Percentiles rank a stretch among this genome's conserved stretches.
Conservation (phyloP, 2,888 invertebrate genomes). For the Ecliptopera silaceata region DNA sequence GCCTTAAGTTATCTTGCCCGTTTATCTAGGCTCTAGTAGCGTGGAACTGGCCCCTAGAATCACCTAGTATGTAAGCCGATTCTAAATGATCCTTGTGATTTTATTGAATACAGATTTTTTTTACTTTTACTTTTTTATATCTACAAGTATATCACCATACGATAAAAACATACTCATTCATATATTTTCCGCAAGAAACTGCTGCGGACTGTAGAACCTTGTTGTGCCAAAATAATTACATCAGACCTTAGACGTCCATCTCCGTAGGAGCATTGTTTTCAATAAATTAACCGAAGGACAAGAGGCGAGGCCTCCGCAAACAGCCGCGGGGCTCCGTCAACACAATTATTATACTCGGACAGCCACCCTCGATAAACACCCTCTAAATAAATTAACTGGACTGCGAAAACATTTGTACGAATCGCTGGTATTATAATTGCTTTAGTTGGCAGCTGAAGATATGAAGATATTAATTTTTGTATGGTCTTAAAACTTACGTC, state of each 20-base stretch:
- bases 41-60: too few relatives aligned
- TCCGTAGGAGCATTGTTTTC: constrained; percentile 70
- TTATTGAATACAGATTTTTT: too few relatives aligned
- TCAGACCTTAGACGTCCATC: constrained; percentile 35
- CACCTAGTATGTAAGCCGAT: too few relatives aligned
- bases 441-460: constrained; percentile 22
- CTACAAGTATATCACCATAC: too few relatives aligned
- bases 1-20: too few relatives aligned
- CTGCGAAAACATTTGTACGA: constrained; percentile 53
- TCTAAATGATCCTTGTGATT: too few relatives aligned
- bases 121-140: too few relatives aligned
- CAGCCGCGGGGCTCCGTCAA: constrained; percentile 75
- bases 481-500: not conserved
- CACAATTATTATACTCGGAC: constrained; percentile 83
- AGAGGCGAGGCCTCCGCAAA: constrained; percentile 66
- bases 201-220: not conserved
- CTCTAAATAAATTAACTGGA: constrained; percentile 80
- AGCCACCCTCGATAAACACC: constrained; percentile 78
- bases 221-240: constrained; percentile 27
- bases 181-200: too few relatives aligned
- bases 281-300: constrained; percentile 78
- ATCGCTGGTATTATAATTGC: constrained; percentile 35
- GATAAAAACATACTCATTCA: too few relatives aligned
- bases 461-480: not conserved
- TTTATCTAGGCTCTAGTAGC: too few relatives aligned